phyloP scores from a whole-genome alignment of 1,140 invertebrate genomes.

The Scylla paramamosain region DNA sequence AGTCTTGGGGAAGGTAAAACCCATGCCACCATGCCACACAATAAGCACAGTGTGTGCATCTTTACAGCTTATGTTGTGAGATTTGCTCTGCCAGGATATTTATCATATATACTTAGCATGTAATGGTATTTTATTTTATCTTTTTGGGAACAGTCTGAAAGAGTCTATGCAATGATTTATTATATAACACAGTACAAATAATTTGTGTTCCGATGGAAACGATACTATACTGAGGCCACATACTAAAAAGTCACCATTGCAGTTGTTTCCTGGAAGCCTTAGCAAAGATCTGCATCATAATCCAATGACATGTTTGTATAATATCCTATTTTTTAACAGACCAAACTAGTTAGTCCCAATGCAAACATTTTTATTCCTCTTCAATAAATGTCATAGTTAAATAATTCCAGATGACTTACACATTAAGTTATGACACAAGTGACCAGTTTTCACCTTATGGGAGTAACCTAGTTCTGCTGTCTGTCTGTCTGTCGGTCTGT shows the following conservation, averaged over 20 bases:
- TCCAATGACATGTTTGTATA: conserved; percentile 69
- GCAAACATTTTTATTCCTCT: conserved; percentile 43
- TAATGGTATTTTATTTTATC: conserved; percentile 73
- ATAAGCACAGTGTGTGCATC: too few species aligned
- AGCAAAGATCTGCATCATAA: conserved; percentile 74
- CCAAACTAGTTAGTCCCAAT: conserved; percentile 68
- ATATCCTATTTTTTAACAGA: conserved; percentile 56
- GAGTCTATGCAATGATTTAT: conserved; percentile 74
- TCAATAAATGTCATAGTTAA: background rate
- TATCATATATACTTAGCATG: conserved; percentile 40
- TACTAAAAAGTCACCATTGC: conserved; percentile 72
- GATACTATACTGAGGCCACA: conserved; percentile 74
- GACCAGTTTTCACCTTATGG: conserved; percentile 48
- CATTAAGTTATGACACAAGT: conserved; percentile 53
- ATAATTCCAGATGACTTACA: background rate
- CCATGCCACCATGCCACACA: too few species aligned
- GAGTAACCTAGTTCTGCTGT: conserved; percentile 63
- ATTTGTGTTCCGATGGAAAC: conserved; percentile 75
- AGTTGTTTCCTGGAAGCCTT: conserved; percentile 73
- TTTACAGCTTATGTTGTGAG: too few species aligned
- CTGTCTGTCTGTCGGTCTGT: conserved; percentile 71
- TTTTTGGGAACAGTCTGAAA: conserved; percentile 69
- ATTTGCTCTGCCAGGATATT: conserved; percentile 44
- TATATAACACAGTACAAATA: conserved; percentile 76
- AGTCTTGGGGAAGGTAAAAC: too few species aligned